Evolutionary conservation across 1,140 invertebrate species (phyloP).

Genomic region (Conus betulinus): DNA sequence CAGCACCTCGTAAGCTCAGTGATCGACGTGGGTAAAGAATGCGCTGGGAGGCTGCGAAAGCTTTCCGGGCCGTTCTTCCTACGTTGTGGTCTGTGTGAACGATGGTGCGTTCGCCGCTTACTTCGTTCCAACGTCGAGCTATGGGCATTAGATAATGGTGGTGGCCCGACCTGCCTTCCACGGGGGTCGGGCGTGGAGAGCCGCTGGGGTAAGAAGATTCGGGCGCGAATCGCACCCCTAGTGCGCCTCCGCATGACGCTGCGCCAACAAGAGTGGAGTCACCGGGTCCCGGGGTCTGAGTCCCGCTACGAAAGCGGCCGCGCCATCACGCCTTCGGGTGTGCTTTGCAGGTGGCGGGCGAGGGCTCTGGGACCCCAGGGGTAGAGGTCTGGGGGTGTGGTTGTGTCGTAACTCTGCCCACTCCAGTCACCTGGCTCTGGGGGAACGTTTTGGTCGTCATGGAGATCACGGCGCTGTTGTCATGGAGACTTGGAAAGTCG

Average conservation of each 20-base stretch:
- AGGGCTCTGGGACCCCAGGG: slow-evolving; percentile 1
- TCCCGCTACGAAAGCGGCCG: slow-evolving; percentile 10
- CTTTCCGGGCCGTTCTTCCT: not conserved
- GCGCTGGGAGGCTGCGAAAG: too few relatives aligned
- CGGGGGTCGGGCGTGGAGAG: not conserved
- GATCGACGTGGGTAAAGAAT: not conserved
- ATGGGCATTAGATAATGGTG: not conserved
- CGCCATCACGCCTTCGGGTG: slow-evolving; percentile 1
- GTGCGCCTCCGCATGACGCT: not conserved
- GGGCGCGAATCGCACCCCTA: not conserved
- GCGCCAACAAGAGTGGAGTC: not conserved
- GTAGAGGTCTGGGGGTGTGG: not conserved
- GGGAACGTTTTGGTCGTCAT: not conserved
- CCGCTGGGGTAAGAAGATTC: not conserved
- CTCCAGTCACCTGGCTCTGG: not conserved
- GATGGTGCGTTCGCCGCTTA: slow-evolving; percentile 21
- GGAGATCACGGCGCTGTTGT: too few relatives aligned
- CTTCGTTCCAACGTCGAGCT: not conserved
- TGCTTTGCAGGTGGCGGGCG: not conserved
- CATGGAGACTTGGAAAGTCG: too few relatives aligned
- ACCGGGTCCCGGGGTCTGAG: not conserved
- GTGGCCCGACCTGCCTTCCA: not conserved
- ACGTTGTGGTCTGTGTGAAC: not conserved
- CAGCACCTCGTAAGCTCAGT: not conserved
- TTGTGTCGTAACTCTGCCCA: not conserved